Base-by-base conservation (phyloP, 37 sponge, comb jelly and placozoan genomes). In the Chondrilla cf. caribensis region DNA sequence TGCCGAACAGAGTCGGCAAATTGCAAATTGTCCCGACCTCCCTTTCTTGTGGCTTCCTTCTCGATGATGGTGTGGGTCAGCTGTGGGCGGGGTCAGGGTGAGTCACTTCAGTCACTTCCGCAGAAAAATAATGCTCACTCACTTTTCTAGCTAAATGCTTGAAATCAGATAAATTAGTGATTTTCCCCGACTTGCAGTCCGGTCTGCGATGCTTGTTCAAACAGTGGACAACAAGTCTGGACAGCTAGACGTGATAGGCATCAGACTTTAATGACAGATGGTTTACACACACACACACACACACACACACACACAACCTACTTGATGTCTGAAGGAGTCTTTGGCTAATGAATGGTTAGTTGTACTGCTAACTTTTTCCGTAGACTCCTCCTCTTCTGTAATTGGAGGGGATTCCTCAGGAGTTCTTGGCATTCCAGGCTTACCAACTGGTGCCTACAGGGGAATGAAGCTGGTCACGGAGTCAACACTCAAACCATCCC, bases 131-230 rank as follows among this genome's bases (percentile, higher is more conserved):
- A 44, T 28, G 38, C 1, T 31, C 6, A 29, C 55, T 60, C n/a
- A 80, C 81, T 92, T 94, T 98, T 31, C 97, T 81, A 28, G 99
- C 99, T 17, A 98, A 58, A 58, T 96, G 85, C 79, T 98, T 98
- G 84, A 98, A 98, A 79, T 98, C 99, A 25, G 87, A 89, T 5
- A 87, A 76, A 84, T 85, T 89, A 24, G 90, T 88, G 67, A 98
- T 96, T 1, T 91, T 80, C 2, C 97, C 99, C 44, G 87, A 89
- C 47, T 93, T 94, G 82, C 99, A 98, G 78, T 94, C 97, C 15
- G 95, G 89, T 58, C 93, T 96, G 38, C 94, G 79, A 83, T 98
- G 93, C 26, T 94, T 90, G 39, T 92, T 89, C 32, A 98, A 82
- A 58, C 88, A 86, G 26, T 85, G 82, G 6, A 92, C 86, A 14